phyloP scores from a whole-genome alignment of 92 coral and sea anemone species.

The Porites rus region DNA sequence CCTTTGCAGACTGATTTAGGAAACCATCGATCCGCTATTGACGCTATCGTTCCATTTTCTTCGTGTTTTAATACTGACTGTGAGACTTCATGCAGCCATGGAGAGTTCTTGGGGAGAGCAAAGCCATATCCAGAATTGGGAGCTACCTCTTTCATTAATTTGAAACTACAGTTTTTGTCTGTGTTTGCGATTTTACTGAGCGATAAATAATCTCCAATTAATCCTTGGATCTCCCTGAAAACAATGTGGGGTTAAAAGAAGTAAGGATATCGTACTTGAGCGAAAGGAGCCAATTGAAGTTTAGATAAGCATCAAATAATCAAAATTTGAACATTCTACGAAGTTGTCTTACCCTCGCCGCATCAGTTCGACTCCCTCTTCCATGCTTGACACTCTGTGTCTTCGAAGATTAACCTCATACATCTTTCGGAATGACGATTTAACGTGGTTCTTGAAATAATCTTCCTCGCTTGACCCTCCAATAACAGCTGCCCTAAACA shows the following conservation, averaged over 20 bases:
- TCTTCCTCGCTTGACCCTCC: slow-evolving; percentile 71
- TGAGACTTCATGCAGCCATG: slow-evolving; percentile 73
- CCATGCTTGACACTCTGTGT: slow-evolving; percentile 54
- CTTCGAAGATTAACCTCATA: slow-evolving; percentile 59
- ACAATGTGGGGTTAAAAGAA: background rate
- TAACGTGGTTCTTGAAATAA: slow-evolving; percentile 70
- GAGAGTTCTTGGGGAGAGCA: slow-evolving; percentile 68
- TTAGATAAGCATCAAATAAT: background rate
- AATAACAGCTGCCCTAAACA: slow-evolving; percentile 69
- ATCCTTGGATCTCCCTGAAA: slow-evolving; percentile 73
- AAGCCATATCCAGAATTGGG: slow-evolving; percentile 67
- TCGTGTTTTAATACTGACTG: slow-evolving; percentile 64
- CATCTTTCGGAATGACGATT: slow-evolving; percentile 53
- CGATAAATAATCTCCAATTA: slow-evolving; percentile 78
- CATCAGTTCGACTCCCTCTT: slow-evolving; percentile 57
- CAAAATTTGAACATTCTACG: background rate
- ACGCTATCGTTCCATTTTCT: slow-evolving; percentile 61
- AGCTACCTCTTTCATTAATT: slow-evolving; percentile 52
- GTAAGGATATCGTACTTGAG: background rate
- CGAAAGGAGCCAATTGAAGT: background rate
- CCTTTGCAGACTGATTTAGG: slow-evolving; percentile 30
- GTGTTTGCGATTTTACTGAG: slow-evolving; percentile 54
- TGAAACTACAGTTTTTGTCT: slow-evolving; percentile 57
- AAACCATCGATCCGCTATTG: slow-evolving; percentile 56
- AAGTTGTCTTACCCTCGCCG: slow-evolving; percentile 55